Evolutionary conservation across 2,888 invertebrate species (phyloP).

Genomic region (Acleris cristana): DNA sequence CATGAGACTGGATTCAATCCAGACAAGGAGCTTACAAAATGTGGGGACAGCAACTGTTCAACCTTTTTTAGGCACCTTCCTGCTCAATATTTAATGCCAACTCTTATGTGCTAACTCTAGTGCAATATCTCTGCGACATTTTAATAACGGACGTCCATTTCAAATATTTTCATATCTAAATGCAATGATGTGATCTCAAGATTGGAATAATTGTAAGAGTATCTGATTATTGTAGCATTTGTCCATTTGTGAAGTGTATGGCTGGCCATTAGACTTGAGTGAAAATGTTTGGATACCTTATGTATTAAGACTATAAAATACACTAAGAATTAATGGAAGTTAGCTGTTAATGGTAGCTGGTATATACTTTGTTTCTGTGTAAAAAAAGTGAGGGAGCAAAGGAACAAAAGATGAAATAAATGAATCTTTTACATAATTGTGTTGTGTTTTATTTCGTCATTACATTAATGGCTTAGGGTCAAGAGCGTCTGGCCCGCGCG

Average conservation of each 20-base stretch:
- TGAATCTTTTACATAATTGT: slow-evolving; percentile 26
- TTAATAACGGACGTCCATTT: slow-evolving; percentile 35
- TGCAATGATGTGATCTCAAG: slow-evolving; percentile 49
- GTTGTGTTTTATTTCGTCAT: slow-evolving; percentile 10
- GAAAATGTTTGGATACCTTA: slow-evolving; percentile 22
- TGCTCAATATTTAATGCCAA: neutral
- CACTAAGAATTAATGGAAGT: slow-evolving; percentile 30
- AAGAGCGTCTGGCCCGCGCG: too few species aligned
- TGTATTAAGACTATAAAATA: slow-evolving; percentile 35
- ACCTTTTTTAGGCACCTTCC: neutral
- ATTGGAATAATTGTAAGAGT: slow-evolving; percentile 45
- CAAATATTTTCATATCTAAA: slow-evolving; percentile 37
- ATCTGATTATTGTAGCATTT: slow-evolving; percentile 38
- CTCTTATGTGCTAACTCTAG: neutral
- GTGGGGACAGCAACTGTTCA: too few species aligned
- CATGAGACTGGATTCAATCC: too few species aligned
- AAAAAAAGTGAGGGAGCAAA: slow-evolving; percentile 14
- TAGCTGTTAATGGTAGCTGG: slow-evolving; percentile 32
- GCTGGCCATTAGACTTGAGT: slow-evolving; percentile 31
- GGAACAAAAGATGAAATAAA: slow-evolving; percentile 33
- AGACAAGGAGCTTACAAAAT: too few species aligned
- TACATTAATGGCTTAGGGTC: too few species aligned
- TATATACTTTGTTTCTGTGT: slow-evolving; percentile 18
- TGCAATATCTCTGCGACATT: slow-evolving; percentile 34
- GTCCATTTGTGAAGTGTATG: slow-evolving; percentile 7